Percentiles rank a stretch among this genome's conserved stretches.
Evolutionary conservation across 2,888 invertebrate species (phyloP).

Genomic region (Ormyrus labotus): DNA sequence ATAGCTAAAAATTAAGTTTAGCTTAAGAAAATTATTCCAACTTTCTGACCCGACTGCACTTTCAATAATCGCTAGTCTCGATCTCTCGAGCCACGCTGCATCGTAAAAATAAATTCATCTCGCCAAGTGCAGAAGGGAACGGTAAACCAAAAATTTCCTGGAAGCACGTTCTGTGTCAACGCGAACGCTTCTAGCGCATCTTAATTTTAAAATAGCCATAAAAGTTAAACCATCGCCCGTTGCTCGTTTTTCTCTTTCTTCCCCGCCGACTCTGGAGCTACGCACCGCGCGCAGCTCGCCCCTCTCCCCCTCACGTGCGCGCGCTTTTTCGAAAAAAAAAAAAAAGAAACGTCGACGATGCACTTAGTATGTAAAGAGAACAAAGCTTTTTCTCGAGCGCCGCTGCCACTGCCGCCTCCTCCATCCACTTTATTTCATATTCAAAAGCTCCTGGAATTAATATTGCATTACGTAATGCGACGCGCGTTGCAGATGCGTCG

Average conservation of each 20-base stretch:
- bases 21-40: no score
- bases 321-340: constrained; percentile 15
- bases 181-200: neutral
- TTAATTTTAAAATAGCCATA: constrained; percentile 38
- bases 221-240: constrained; percentile 15
- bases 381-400: constrained; percentile 59
- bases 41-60: no score
- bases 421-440: constrained; percentile 62
- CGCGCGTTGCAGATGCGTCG: constrained; percentile 32
- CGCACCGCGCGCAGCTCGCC: neutral
- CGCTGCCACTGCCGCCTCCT: neutral
- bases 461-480: constrained; percentile 63
- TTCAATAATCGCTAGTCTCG: no score
- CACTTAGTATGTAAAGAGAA: constrained; percentile 67
- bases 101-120: no score
- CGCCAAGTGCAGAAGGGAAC: no score
- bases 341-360: constrained; percentile 47
- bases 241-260: neutral
- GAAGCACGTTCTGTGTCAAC: no score
- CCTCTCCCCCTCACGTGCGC: constrained; percentile 18
- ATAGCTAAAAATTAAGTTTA: no score
- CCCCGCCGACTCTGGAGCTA: neutral
- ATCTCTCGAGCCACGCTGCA: no score
- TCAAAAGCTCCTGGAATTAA: constrained; percentile 66
- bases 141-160: no score